Evolutionary conservation across 2,797 vertebrate species (phyloP).

Genomic region (Clamator glandarius): DNA sequence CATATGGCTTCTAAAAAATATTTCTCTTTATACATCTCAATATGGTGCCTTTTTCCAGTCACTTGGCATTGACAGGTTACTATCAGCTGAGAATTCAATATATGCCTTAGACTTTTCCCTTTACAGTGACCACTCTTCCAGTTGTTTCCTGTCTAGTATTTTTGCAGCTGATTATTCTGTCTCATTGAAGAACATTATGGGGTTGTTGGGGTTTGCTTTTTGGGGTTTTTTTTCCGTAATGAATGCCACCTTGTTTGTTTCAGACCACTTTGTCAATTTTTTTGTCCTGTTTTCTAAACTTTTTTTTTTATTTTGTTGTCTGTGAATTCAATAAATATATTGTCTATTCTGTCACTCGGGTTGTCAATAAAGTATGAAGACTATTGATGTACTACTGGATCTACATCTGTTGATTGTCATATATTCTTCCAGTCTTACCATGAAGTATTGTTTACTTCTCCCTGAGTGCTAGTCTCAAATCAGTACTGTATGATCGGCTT

Average conservation of each 20-base stretch:
- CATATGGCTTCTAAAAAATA: background rate
- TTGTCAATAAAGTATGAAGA: background rate
- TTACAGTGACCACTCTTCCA: background rate
- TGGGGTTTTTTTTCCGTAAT: background rate
- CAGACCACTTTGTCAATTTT: background rate
- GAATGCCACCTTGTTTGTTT: background rate
- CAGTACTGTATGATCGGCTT: background rate
- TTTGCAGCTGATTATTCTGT: background rate
- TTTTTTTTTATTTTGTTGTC: background rate
- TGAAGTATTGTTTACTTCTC: background rate
- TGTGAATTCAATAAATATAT: background rate
- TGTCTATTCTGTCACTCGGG: background rate
- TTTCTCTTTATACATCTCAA: background rate
- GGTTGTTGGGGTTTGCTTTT: too few species aligned
- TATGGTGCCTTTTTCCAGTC: background rate
- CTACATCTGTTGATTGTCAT: background rate
- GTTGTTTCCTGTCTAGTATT: background rate
- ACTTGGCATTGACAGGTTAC: background rate
- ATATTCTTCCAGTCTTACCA: background rate
- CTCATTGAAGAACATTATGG: background rate
- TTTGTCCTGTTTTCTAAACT: background rate
- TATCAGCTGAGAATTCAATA: background rate
- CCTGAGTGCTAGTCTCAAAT: background rate
- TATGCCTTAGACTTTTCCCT: background rate
- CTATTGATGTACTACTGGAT: background rate